phyloP scores from a whole-genome alignment of 2,113 vertebrate genomes.

The Perca fluviatilis region DNA sequence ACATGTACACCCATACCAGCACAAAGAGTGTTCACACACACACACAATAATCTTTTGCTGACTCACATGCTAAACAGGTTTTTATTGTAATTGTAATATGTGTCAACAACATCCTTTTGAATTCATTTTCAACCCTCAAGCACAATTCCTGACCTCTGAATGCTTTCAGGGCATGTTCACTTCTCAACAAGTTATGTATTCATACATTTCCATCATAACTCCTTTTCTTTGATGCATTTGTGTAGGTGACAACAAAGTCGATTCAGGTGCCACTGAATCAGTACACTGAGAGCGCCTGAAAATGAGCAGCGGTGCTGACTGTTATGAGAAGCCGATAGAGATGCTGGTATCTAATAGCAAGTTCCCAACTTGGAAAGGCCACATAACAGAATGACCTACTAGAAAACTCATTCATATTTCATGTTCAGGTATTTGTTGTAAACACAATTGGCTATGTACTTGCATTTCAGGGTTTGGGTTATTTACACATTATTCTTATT shows the following conservation, averaged over 20 bases:
- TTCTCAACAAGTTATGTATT: conserved; percentile 17
- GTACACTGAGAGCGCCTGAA: conserved; percentile 12
- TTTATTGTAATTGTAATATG: not conserved
- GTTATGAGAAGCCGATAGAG: not conserved
- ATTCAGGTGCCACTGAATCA: conserved; percentile 34
- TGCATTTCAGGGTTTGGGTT: not conserved
- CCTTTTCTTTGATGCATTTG: conserved; percentile 56
- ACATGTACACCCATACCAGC: not conserved
- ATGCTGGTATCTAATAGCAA: not conserved
- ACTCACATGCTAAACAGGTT: conserved; percentile 5
- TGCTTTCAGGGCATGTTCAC: conserved; percentile 19
- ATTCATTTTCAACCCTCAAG: conserved; percentile 10
- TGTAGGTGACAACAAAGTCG: conserved; percentile 42
- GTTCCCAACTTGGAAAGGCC: not conserved
- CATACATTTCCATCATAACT: conserved; percentile 21
- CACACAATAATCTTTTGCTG: not conserved
- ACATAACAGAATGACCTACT: not conserved
- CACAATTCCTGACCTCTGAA: conserved; percentile 1
- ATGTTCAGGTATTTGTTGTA: not conserved
- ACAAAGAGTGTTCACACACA: conserved; percentile 1
- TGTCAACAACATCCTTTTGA: conserved; percentile 35
- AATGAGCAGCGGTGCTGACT: conserved; percentile 5
- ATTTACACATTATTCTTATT: not conserved
- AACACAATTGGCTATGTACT: not conserved
- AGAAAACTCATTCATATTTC: not conserved